phyloP scores from a whole-genome alignment of 2,888 invertebrate genomes.

The Hypomecis punctinalis region DNA sequence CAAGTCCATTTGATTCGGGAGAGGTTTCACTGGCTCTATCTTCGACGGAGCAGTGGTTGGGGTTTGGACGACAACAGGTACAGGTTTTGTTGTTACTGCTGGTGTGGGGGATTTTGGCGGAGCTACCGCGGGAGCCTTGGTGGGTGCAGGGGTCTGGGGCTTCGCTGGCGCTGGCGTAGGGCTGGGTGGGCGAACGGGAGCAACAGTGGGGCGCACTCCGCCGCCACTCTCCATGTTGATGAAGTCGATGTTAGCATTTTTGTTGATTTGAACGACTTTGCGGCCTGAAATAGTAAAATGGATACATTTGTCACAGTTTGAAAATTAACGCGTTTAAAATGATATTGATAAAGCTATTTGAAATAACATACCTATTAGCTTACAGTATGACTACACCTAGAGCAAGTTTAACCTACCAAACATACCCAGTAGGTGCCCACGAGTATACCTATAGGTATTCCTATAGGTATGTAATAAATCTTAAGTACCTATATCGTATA shows the following conservation, averaged over 20 bases:
- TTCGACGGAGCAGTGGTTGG: conserved; percentile 32
- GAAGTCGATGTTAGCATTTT: conserved; percentile 77
- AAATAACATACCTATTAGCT: too few relatives aligned
- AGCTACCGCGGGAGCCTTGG: conserved; percentile 21
- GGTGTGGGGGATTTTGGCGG: conserved; percentile 39
- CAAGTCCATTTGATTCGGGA: conserved; percentile 52
- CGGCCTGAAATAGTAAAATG: conserved; percentile 57
- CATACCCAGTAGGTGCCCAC: too few relatives aligned
- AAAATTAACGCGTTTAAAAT: too few relatives aligned
- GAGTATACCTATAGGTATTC: too few relatives aligned
- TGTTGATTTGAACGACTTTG: conserved; percentile 66
- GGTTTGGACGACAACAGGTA: conserved; percentile 36
- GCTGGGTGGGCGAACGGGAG: conserved; percentile 36
- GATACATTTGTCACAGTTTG: not conserved
- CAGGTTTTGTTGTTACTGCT: conserved; percentile 41
- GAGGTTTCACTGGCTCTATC: conserved; percentile 36
- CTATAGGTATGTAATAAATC: too few relatives aligned
- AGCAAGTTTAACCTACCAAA: too few relatives aligned
- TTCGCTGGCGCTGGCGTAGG: conserved; percentile 41
- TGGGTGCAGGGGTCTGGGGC: conserved; percentile 33
- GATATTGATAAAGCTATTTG: too few relatives aligned
- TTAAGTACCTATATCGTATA: too few relatives aligned
- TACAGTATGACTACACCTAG: too few relatives aligned
- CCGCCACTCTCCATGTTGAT: conserved; percentile 79
- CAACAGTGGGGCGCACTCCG: not conserved